Evolutionary conservation across 2,888 invertebrate genomes (phyloP), one percentile per base, ranked within the genome.

Genomic region (Bimastos eiseni): DNA sequence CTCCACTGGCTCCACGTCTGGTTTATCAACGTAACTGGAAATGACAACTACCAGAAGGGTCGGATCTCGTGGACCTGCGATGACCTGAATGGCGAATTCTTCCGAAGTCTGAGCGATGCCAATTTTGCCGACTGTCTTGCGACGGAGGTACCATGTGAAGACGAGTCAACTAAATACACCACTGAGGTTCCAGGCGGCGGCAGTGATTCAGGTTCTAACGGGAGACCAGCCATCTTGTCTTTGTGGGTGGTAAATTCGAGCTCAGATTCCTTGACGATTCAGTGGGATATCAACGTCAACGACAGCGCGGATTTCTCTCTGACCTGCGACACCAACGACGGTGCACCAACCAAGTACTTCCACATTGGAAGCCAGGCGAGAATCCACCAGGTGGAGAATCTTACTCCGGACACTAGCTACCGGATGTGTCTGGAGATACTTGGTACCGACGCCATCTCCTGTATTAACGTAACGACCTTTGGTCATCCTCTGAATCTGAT

Each of bases 1-100:
- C 70, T 89, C 8, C 6, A n/a, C 70, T 89, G 90, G 90, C 70
- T 89, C 30, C 24, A 70, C 55, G 24, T 21, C n/a, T 89, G 90
- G 90, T 89, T 83, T 30, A 34, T 70, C 0, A 86, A 86, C 36
- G 86, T 86, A 34, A 86, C 86, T 21, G 34, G 37, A 34, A 86
- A 86, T 36, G 36, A 36, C 8, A n/a, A 30, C 34, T 37, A 36
- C 37, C 30, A 89, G 37, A 41, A 89, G 30, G 33, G 37, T 34
- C 49, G 49, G 44, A 37, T 89, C 44, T 24, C 34, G 24, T 89
- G 90, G 90, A 70, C 90, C 8, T 89, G 90, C 44, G n/a, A n/a
- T 34, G 70, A 89, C 21, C 86, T 86, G 36, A 36, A 36, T 36
- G 86, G 86, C 19, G 11, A 19, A 1, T 17, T 24, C 86, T 86